Percentiles rank a stretch among this genome's conserved stretches.
Evolutionary conservation across 2,888 invertebrate species (phyloP).

Genomic region (Eulithis testata): DNA sequence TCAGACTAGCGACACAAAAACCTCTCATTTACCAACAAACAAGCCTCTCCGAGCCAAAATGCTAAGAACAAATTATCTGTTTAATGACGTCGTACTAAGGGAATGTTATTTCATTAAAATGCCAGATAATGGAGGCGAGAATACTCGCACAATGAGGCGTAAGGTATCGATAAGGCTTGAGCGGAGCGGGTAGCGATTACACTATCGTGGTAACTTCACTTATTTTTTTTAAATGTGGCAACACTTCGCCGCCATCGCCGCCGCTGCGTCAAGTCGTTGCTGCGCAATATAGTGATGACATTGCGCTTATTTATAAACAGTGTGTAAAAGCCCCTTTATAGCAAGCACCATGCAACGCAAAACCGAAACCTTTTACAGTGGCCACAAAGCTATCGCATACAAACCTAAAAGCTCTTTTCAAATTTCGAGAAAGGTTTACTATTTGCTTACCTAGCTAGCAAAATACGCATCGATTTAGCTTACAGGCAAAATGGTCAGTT

Average conservation of each 20-base stretch:
- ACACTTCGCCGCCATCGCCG: no score
- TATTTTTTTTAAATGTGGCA: no score
- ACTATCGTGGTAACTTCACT: not conserved
- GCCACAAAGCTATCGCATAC: not conserved
- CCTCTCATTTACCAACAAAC: constrained; percentile 21
- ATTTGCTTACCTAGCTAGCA: not conserved
- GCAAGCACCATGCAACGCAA: not conserved
- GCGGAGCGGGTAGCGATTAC: constrained; percentile 12
- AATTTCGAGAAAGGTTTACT: not conserved
- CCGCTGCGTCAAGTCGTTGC: no score
- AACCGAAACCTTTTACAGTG: not conserved
- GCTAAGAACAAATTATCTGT: constrained; percentile 13
- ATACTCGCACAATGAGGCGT: constrained; percentile 19
- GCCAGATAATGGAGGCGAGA: constrained; percentile 29
- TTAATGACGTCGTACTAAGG: constrained; percentile 20
- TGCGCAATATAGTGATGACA: no score
- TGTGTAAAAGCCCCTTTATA: no score
- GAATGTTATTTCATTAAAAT: constrained; percentile 30
- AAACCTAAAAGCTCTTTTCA: constrained; percentile 1
- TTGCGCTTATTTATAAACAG: no score
- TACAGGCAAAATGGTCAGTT: not conserved
- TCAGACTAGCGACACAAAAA: constrained; percentile 17
- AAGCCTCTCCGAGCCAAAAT: constrained; percentile 21
- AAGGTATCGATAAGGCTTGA: not conserved
- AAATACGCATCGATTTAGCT: constrained; percentile 1